A percentile compares a stretch with the other conserved stretches of the same genome.
Evolutionary conservation across 2,888 invertebrate species (phyloP).

Genomic region (Synanthedon myopaeformis): DNA sequence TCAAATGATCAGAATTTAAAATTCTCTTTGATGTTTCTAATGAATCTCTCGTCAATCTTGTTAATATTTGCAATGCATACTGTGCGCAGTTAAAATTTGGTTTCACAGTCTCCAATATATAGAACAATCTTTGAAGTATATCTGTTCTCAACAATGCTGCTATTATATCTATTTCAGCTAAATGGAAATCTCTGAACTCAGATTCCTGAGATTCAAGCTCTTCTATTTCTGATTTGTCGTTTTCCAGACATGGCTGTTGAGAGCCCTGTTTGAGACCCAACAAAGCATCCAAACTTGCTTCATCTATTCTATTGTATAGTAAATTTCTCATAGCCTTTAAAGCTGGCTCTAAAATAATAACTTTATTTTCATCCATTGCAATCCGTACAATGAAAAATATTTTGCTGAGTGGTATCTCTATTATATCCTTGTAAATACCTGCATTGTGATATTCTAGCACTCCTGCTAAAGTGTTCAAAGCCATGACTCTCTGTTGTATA

Average conservation of each 20-base stretch:
- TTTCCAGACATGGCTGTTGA: constrained; percentile 71
- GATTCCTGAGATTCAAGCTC: constrained; percentile 65
- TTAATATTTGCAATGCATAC: constrained; percentile 82
- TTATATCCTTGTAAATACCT: constrained; percentile 81
- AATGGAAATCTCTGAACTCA: constrained; percentile 86
- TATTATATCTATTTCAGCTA: constrained; percentile 86
- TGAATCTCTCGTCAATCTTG: constrained; percentile 83
- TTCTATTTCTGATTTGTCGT: constrained; percentile 63
- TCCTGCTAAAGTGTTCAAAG: constrained; percentile 83
- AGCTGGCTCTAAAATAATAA: constrained; percentile 79
- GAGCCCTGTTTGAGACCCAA: constrained; percentile 75
- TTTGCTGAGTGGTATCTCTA: constrained; percentile 82
- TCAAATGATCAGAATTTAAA: constrained; percentile 72
- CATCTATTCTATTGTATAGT: constrained; percentile 82
- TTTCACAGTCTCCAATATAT: constrained; percentile 77
- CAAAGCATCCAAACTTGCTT: constrained; percentile 77
- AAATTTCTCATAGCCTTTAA: constrained; percentile 81
- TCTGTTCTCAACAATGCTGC: constrained; percentile 80
- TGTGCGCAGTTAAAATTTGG: constrained; percentile 80
- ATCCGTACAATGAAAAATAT: constrained; percentile 85
- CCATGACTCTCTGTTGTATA: constrained; percentile 86
- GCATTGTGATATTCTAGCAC: constrained; percentile 78
- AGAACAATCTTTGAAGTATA: constrained; percentile 79
- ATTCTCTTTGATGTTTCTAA: constrained; percentile 74
- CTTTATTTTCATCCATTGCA: constrained; percentile 86